Conservation (phyloP, 2,113 vertebrate species). For the Syrmaticus mikado region DNA sequence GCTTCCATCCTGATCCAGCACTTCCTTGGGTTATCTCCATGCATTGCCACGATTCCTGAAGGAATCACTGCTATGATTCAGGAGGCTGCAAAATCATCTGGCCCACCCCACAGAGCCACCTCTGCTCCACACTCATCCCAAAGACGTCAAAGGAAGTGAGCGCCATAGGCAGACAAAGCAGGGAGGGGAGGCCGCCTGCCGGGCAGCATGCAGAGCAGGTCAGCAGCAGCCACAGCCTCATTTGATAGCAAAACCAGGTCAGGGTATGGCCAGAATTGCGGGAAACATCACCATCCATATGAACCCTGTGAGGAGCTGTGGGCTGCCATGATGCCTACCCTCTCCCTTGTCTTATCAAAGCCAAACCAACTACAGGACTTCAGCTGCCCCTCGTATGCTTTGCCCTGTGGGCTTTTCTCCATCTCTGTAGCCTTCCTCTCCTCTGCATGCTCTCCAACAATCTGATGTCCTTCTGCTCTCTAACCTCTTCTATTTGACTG, state of each 20-base stretch:
- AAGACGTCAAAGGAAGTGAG: conserved; percentile 75
- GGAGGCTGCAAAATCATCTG: neutral
- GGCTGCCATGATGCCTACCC: neutral
- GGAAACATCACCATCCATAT: conserved; percentile 67
- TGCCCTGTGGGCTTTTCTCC: neutral
- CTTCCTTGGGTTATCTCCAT: neutral
- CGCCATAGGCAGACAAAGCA: conserved; percentile 37
- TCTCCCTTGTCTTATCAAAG: neutral
- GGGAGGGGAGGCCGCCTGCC: conserved; percentile 24
- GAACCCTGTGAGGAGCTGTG: neutral
- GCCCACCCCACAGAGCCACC: conserved; percentile 48
- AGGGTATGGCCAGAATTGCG: conserved; percentile 70
- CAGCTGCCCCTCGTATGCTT: too few relatives aligned
- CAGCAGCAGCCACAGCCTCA: neutral
- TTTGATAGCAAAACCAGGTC: conserved; percentile 53
- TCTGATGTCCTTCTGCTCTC: neutral
- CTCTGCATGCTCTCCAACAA: neutral
- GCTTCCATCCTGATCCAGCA: neutral
- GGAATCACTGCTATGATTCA: neutral
- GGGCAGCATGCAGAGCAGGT: neutral
- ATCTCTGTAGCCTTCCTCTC: neutral
- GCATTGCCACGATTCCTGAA: neutral
- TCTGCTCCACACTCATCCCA: neutral
- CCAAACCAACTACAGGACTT: neutral
- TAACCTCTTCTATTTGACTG: rapidly evolving